These are phyloP conservation scores for Volucella zonaria DNA, from an alignment of 2,888 invertebrate genomes.

Conservation along the genomic window DNA sequence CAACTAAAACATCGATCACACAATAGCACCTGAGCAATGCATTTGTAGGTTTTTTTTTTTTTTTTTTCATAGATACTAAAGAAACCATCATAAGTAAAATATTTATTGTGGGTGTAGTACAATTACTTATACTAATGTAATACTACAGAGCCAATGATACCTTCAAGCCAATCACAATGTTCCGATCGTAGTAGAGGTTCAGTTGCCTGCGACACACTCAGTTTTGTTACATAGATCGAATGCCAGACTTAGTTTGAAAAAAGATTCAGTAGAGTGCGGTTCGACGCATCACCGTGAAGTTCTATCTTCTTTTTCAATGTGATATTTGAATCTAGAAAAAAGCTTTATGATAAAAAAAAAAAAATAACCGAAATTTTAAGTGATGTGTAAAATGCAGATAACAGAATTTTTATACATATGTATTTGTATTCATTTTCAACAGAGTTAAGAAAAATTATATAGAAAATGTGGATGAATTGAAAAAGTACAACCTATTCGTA, in stretches of 20 bases:
- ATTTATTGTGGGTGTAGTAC: conserved; percentile 59
- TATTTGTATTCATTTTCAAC: conserved; percentile 23
- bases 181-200: conserved; percentile 40
- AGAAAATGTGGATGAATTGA: not conserved
- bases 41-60: conserved; percentile 26
- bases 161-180: conserved; percentile 60
- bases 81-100: not conserved
- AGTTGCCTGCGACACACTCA: conserved; percentile 61
- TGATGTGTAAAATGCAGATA: conserved; percentile 57
- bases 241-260: conserved; percentile 64
- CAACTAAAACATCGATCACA: conserved; percentile 55
- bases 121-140: conserved; percentile 14
- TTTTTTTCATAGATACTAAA: conserved; percentile 24
- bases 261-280: conserved; percentile 64
- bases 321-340: conserved; percentile 5
- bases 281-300: conserved; percentile 58
- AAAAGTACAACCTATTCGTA: not conserved
- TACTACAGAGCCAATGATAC: conserved; percentile 33
- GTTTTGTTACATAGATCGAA: conserved; percentile 42
- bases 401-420: conserved; percentile 6
- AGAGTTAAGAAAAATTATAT: not conserved
- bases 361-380: conserved; percentile 25
- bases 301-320: conserved; percentile 16
- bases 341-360: conserved; percentile 3
- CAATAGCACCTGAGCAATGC: conserved; percentile 62